These are phyloP conservation scores for Cephalopholis sonnerati DNA, from an alignment of 2,113 vertebrate species.

Conservation along the genomic window DNA sequence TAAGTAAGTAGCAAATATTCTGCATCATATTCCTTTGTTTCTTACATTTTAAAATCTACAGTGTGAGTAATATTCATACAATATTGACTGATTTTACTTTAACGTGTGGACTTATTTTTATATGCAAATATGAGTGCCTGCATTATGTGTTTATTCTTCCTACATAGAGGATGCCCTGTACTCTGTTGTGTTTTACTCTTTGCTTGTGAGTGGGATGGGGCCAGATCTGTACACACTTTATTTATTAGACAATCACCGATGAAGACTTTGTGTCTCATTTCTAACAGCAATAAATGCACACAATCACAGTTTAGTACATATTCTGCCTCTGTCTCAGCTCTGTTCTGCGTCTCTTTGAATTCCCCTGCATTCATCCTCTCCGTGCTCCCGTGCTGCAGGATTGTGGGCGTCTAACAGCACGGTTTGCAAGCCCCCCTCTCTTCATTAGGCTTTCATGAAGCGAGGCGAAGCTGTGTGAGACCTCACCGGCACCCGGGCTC, in stretches of 20 bases:
- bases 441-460: conserved; percentile 81
- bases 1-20: neutral
- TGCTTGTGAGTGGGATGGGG: conserved; percentile 18
- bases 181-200: conserved; percentile 19
- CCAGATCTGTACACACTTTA: conserved; percentile 50
- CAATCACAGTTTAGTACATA: neutral
- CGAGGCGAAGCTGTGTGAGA: conserved; percentile 63
- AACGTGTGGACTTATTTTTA: conserved; percentile 1
- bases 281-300: conserved; percentile 69
- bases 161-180: neutral
- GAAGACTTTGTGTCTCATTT: conserved; percentile 34
- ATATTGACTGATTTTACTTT: neutral
- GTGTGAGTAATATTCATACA: neutral
- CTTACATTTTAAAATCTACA: neutral
- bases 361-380: conserved; percentile 36
- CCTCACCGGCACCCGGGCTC: conserved; percentile 67
- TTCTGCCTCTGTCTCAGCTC: conserved; percentile 31
- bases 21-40: conserved; percentile 7
- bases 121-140: conserved; percentile 27
- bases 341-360: conserved; percentile 40
- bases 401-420: conserved; percentile 62
- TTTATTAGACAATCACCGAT: conserved; percentile 60
- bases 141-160: conserved; percentile 6
- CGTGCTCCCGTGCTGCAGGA: conserved; percentile 59
- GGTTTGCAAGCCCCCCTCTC: conserved; percentile 45